phyloP scores from a whole-genome alignment of 2,113 vertebrate genomes.

The Petrocephalus microphthalmus region DNA sequence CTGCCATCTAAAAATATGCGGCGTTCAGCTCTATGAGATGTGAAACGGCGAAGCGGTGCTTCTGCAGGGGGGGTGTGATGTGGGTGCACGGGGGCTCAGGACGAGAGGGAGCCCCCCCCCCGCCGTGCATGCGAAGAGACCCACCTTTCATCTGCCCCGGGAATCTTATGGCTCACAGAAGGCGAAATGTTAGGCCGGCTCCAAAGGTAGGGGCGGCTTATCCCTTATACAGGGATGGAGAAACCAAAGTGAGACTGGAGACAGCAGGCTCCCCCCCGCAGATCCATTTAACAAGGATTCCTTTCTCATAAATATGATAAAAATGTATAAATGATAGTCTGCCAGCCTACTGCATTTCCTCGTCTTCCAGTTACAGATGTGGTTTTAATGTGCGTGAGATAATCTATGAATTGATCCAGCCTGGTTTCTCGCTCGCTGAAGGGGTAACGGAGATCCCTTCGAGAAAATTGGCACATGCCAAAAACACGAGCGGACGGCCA shows the following conservation, averaged over 20 bases:
- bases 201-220: not conserved
- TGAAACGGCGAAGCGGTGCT: not conserved
- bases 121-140: not conserved
- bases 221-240: not conserved
- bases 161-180: not conserved
- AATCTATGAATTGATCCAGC: not conserved
- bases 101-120: not conserved
- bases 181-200: not conserved
- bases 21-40: not conserved
- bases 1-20: not conserved
- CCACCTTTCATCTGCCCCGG: not conserved
- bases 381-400: not conserved
- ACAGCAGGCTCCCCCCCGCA: not conserved
- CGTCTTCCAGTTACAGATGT: not conserved
- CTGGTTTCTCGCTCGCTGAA: constrained; percentile 4
- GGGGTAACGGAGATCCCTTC: constrained; percentile 19
- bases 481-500: not conserved
- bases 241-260: not conserved
- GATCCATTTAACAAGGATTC: not conserved
- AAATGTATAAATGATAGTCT: not conserved
- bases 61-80: not conserved
- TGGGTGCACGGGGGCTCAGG: not conserved
- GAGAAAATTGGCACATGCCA: constrained; percentile 19
- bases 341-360: not conserved
- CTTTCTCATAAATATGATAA: not conserved